Evolutionary conservation across 2,797 vertebrate genomes (phyloP).

Genomic region (Gymnothorax javanicus): DNA sequence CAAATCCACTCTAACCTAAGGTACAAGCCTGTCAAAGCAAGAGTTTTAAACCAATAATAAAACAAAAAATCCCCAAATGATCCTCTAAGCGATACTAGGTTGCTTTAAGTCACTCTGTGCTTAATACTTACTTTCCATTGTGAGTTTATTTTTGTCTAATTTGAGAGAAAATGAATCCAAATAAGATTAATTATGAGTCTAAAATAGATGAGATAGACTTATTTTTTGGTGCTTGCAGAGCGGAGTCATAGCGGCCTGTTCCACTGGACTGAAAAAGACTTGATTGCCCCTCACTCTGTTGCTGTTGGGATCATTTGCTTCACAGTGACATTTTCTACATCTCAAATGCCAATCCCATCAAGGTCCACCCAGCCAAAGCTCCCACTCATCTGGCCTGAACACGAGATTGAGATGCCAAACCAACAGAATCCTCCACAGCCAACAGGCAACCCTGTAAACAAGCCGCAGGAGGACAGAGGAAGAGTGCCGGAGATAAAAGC

Average conservation of each 20-base stretch:
- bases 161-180: too few species aligned
- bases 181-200: too few species aligned
- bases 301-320: not conserved
- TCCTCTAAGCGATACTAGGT: too few species aligned
- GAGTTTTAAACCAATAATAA: too few species aligned
- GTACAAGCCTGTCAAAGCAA: too few species aligned
- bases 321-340: not conserved
- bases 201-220: too few species aligned
- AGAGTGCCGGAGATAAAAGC: not conserved
- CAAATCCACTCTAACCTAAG: too few species aligned
- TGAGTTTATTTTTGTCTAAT: too few species aligned
- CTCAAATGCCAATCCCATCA: not conserved
- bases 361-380: not conserved
- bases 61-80: too few species aligned
- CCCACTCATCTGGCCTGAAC: not conserved
- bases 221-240: too few species aligned
- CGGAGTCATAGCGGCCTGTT: not conserved
- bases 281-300: not conserved
- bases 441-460: not conserved
- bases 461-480: not conserved
- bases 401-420: not conserved
- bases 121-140: too few species aligned
- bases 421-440: not conserved
- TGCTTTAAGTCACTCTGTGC: too few species aligned
- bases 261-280: not conserved